Percentiles rank a stretch among this genome's conserved stretches.
Evolutionary conservation across 1,140 invertebrate species (phyloP).

Genomic region (Melipona quadrifasciata): DNA sequence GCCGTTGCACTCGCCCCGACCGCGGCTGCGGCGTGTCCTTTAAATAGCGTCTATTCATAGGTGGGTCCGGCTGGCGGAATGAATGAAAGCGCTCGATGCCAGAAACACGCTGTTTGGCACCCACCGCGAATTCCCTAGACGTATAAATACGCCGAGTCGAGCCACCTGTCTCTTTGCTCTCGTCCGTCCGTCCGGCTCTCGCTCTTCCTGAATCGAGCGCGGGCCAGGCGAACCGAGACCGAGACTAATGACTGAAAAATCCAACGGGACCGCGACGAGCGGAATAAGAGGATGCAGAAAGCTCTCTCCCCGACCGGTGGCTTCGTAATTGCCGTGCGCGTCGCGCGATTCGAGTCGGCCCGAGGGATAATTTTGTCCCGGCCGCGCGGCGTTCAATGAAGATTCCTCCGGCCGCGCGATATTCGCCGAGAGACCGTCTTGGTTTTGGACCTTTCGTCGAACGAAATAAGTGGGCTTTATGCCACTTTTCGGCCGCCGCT

Average conservation of each 20-base stretch:
- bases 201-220: constrained; percentile 61
- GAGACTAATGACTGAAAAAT: constrained; percentile 60
- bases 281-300: constrained; percentile 17
- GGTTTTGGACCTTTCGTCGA: not conserved
- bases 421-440: not conserved
- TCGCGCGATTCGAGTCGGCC: constrained; percentile 19
- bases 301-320: not conserved
- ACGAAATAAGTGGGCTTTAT: not conserved
- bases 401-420: not conserved
- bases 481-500: too few species aligned
- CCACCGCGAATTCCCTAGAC: constrained; percentile 70
- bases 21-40: constrained; percentile 60
- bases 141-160: constrained; percentile 71
- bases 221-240: constrained; percentile 39
- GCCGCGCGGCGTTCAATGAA: not conserved
- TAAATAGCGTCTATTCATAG: constrained; percentile 79
- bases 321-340: constrained; percentile 24
- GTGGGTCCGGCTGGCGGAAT: constrained; percentile 67
- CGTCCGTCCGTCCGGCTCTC: constrained; percentile 54
- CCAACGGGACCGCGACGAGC: constrained; percentile 52
- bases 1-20: constrained; percentile 65
- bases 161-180: constrained; percentile 77
- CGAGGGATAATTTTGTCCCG: constrained; percentile 30
- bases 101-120: constrained; percentile 65
- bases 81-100: constrained; percentile 69